Base-by-base conservation (phyloP, 2,888 invertebrate species). In the Megamerina dolium region DNA sequence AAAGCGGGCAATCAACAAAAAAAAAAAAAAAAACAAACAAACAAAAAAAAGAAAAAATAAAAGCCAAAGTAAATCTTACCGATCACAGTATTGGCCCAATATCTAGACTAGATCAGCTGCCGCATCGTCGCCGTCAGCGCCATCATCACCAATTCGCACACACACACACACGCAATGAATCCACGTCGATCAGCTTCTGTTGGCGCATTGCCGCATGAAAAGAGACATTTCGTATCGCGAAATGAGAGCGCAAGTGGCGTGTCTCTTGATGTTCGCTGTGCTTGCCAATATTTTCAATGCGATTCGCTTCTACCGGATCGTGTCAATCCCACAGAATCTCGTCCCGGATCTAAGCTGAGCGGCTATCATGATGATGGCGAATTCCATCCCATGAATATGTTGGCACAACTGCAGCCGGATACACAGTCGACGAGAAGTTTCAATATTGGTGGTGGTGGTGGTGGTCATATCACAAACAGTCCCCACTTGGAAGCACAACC, bases 261-360 rank as follows among this genome's bases (percentile, higher is more conserved):
- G 57, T 80, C 87, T 47, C 77, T 85, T 62, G 88, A 88, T 68
- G 87, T 89, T 49, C 82, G 89, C 57, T 88, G 89, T 72, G 88
- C 77, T 55, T 88, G 89, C 74, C 88, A 89, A 74, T 89, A 82
- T 73, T 89, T 81, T 73, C 83, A 86, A 75, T 81, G 83, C 68
- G 85, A 87, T 70, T 83, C 84, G 48, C 72, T 87, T 57, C 74
- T 88, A 58, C 87, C 87, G 48, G 87, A 86, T 68, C 77, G 84
- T 63, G 74, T 79, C 43, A 83, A 84, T 67, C 81, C 82, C 51
- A 74, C 80, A 56, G 81, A 68, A 18, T 79, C 79, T 51, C 75
- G 80, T 51, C 80, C 81, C 46, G 74, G 79, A n/a, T 82, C 82
- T 38, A 77, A 79, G 57, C 75, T 76, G 38, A 67, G 59, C 3